Percentiles rank a stretch among this genome's conserved stretches.
Evolutionary conservation across 2,113 vertebrate species (phyloP).

Genomic region (Oxyura jamaicensis): DNA sequence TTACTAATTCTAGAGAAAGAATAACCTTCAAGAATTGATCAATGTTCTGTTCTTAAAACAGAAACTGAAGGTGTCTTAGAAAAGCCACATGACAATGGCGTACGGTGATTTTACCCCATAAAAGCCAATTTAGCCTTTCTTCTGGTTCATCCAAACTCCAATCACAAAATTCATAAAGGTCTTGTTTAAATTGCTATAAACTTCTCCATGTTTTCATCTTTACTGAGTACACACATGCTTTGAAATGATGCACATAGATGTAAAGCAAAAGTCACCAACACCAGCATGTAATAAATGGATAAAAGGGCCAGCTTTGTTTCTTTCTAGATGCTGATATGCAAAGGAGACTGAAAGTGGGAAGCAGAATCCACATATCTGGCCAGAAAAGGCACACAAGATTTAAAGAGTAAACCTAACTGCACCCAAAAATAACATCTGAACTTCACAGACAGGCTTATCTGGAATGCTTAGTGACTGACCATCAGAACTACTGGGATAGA

Average conservation of each 20-base stretch:
- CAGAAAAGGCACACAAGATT: background rate
- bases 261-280: background rate
- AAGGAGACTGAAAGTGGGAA: background rate
- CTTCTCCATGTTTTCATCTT: background rate
- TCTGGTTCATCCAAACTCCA: background rate
- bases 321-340: background rate
- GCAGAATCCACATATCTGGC: background rate
- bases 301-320: background rate
- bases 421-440: constrained; percentile 1
- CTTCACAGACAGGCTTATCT: constrained; percentile 1
- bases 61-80: background rate
- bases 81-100: background rate
- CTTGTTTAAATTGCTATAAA: background rate
- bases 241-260: background rate
- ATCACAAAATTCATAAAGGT: background rate
- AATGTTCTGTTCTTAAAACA: background rate
- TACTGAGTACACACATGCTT: background rate
- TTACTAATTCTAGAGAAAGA: background rate
- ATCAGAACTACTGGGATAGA: background rate
- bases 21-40: background rate
- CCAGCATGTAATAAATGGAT: background rate
- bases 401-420: background rate
- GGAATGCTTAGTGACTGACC: background rate
- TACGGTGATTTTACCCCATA: background rate
- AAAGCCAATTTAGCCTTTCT: background rate